Percentiles rank a stretch among this genome's conserved stretches.
Conservation (phyloP, 2,113 vertebrate species). For the Ammodytes marinus region DNA sequence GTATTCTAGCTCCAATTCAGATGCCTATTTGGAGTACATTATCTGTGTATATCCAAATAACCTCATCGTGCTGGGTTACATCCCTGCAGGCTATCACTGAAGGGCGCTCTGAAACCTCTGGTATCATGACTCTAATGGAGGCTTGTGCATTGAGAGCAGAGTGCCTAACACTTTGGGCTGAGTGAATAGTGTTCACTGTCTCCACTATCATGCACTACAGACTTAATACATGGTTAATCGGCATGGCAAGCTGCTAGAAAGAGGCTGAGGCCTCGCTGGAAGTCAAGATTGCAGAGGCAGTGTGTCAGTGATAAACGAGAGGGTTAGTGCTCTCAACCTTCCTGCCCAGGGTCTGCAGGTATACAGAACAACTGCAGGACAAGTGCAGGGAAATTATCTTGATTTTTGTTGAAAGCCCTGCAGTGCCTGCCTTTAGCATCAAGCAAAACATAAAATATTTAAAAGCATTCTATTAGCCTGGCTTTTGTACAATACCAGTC, state of each 20-base stretch:
- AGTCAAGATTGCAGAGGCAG: conserved; percentile 56
- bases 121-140: conserved; percentile 48
- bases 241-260: conserved; percentile 72
- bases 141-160: conserved; percentile 35
- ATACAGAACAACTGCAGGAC: conserved; percentile 10
- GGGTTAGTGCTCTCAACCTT: conserved; percentile 26
- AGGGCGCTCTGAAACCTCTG: conserved; percentile 58
- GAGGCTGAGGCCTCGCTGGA: conserved; percentile 57
- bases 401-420: background rate
- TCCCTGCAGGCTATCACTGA: conserved; percentile 68
- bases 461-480: background rate
- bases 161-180: conserved; percentile 29
- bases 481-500: background rate
- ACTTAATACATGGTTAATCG: conserved; percentile 51
- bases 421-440: background rate
- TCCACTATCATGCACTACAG: conserved; percentile 21
- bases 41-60: conserved; percentile 63
- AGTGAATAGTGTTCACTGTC: conserved; percentile 40
- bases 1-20: conserved; percentile 35
- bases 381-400: background rate
- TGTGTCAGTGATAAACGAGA: conserved; percentile 46
- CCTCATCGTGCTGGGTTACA: conserved; percentile 32
- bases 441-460: background rate
- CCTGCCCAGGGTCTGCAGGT: conserved; percentile 8
- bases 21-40: conserved; percentile 48